phyloP scores from a whole-genome alignment of 2,113 vertebrate species.

The Heloderma charlesbogerti region DNA sequence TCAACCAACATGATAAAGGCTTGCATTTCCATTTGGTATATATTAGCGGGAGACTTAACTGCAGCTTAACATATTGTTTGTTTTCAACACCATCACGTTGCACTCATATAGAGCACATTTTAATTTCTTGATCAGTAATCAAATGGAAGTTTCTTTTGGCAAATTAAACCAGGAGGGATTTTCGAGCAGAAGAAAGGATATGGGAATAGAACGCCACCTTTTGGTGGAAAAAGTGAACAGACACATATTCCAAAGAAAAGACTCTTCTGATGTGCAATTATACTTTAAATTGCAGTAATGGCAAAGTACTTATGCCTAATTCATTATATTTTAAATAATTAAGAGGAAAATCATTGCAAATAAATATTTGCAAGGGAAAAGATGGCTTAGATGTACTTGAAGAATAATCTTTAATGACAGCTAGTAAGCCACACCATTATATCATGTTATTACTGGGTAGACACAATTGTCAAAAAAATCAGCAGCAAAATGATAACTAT shows the following conservation, averaged over 20 bases:
- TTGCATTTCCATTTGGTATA: conserved; percentile 63
- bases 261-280: conserved; percentile 64
- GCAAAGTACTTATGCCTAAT: conserved; percentile 65
- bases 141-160: conserved; percentile 76
- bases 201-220: conserved; percentile 80
- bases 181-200: conserved; percentile 64
- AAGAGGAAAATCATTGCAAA: conserved; percentile 45
- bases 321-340: conserved; percentile 71
- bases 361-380: conserved; percentile 64
- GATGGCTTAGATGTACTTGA: conserved; percentile 31
- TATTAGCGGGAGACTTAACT: conserved; percentile 62
- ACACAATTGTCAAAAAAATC: neutral
- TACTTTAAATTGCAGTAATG: conserved; percentile 70
- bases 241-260: conserved; percentile 39
- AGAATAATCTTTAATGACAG: conserved; percentile 3
- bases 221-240: conserved; percentile 68
- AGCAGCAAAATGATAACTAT: neutral
- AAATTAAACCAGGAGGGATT: conserved; percentile 67
- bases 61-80: conserved; percentile 68
- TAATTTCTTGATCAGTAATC: conserved; percentile 79
- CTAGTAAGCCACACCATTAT: neutral
- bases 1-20: conserved; percentile 52
- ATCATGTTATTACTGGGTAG: neutral
- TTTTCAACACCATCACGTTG: conserved; percentile 73
- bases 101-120: conserved; percentile 71